Evolutionary conservation across 2,797 vertebrate species (phyloP), one percentile per base, ranked within the genome.

Genomic region (Hypotaenidia philippensis): DNA sequence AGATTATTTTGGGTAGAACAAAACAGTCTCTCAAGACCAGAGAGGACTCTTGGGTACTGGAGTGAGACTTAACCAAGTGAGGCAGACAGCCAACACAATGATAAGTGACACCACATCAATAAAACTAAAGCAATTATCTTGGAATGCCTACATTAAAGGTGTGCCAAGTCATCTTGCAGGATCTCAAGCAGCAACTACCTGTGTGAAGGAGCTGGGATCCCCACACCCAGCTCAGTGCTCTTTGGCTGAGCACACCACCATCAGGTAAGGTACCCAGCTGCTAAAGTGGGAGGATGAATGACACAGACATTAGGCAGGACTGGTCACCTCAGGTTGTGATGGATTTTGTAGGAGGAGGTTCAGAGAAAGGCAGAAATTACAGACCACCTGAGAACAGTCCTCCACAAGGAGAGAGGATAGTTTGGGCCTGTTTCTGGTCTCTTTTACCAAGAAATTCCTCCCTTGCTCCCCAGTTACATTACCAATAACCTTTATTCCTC

Each of bases 21-120:
- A 70, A 93, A 90, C 21, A 93, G 55, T n/a, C 70, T 92, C 71
- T 91, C 47, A 56, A 83, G 61, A 66, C 40, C 38, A 86, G 69
- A 81, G 20, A 68, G 38, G 23, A 60, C 69, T 81, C 45, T 59
- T 47, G 20, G 23, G 11, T 82, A 49, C 36, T n/a, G 34, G 23
- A 66, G 31, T 38, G 34, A 83, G 53, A 53, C 41, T 83, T 59
- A 78, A 87, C n/a, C 49, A 85, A 78, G 44, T 0, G 0, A 86
- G 9, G 12, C 12, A 80, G 52, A 45, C 77, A 34, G 53, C 22
- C 53, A 63, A 34, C 26, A 61, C 26, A 55, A 34, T 5, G 2
- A 4, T 40, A 79, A 81, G 32, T n/a, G 41, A 93, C 49, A 40
- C 8, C 9, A 8, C 36, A 8, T 70, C 72, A 76, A 18, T 59